Evolutionary conservation across 2,888 invertebrate species (phyloP).

Genomic region (Epicampocera succincta): DNA sequence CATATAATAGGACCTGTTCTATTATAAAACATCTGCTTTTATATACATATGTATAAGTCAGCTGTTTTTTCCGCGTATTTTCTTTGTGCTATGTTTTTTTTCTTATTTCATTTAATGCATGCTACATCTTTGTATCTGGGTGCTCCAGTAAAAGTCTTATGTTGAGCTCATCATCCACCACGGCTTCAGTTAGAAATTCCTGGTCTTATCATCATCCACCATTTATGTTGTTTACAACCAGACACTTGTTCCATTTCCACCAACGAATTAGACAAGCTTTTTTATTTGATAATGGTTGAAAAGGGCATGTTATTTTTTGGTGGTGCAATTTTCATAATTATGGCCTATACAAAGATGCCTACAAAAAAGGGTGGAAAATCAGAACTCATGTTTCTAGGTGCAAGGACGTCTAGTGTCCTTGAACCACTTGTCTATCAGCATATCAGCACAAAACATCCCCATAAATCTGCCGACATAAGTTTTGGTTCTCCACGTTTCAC

Average conservation of each 20-base stretch:
- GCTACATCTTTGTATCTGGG: constrained; percentile 44
- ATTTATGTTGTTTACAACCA: constrained; percentile 28
- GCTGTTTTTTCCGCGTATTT: constrained; percentile 27
- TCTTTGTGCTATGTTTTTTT: constrained; percentile 5
- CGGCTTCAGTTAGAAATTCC: constrained; percentile 33
- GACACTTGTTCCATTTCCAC: constrained; percentile 61
- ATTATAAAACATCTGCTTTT: constrained; percentile 50
- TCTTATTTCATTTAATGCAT: constrained; percentile 19
- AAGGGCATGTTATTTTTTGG: constrained; percentile 34
- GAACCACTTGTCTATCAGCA: constrained; percentile 59
- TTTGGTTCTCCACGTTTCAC: no score
- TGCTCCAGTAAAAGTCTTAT: constrained; percentile 29
- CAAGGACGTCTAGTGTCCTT: constrained; percentile 67
- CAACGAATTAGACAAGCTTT: constrained; percentile 20
- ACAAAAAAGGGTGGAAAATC: constrained; percentile 65
- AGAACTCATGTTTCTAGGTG: constrained; percentile 68
- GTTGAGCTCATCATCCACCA: constrained; percentile 65
- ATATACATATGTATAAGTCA: constrained; percentile 37
- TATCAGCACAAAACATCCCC: constrained; percentile 41
- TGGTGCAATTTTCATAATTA: constrained; percentile 46
- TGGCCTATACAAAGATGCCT: constrained; percentile 48
- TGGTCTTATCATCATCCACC: constrained; percentile 58
- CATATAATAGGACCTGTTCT: not conserved
- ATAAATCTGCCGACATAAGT: constrained; percentile 47
- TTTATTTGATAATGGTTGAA: constrained; percentile 42